Conservation (phyloP, 2,888 invertebrate genomes). For the Cheilosia scutellata region DNA sequence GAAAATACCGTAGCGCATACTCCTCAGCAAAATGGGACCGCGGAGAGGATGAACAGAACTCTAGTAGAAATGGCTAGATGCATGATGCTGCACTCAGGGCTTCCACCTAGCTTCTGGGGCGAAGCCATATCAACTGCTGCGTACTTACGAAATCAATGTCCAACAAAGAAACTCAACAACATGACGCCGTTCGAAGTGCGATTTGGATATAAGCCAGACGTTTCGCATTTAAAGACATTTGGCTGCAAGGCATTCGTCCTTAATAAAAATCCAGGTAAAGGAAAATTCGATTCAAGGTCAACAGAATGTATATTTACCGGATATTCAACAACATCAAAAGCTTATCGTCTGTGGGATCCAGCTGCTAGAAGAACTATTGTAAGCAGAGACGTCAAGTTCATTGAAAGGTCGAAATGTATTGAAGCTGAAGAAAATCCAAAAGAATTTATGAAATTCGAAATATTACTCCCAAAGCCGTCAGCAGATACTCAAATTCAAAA, state of each 20-base stretch:
- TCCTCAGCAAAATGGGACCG: slow-evolving; percentile 74
- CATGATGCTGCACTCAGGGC: slow-evolving; percentile 74
- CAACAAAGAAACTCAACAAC: too few species aligned
- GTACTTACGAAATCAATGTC: too few species aligned
- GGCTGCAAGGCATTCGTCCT: slow-evolving; percentile 41
- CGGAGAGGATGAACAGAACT: slow-evolving; percentile 75
- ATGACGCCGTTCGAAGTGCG: slow-evolving; percentile 74
- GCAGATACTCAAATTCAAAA: too few species aligned
- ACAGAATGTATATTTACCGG: slow-evolving; percentile 34
- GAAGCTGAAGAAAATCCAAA: background rate
- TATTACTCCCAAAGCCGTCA: background rate
- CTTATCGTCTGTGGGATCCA: slow-evolving; percentile 36
- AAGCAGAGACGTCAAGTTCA: slow-evolving; percentile 22
- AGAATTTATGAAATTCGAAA: slow-evolving; percentile 7
- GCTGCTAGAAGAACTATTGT: slow-evolving; percentile 13
- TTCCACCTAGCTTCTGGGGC: slow-evolving; percentile 76
- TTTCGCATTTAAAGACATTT: slow-evolving; percentile 34
- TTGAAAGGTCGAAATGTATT: slow-evolving; percentile 4
- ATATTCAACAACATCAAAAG: slow-evolving; percentile 39
- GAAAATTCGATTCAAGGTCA: slow-evolving; percentile 28
- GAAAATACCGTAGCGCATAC: slow-evolving; percentile 68
- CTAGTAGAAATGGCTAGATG: slow-evolving; percentile 74
- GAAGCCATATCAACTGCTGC: slow-evolving; percentile 46
- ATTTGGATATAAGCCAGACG: slow-evolving; percentile 38
- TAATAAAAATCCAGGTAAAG: slow-evolving; percentile 22